Evolutionary conservation across 1,140 invertebrate species (phyloP), one percentile per base, ranked within the genome.

Genomic region (Drosophila pallidifrons): DNA sequence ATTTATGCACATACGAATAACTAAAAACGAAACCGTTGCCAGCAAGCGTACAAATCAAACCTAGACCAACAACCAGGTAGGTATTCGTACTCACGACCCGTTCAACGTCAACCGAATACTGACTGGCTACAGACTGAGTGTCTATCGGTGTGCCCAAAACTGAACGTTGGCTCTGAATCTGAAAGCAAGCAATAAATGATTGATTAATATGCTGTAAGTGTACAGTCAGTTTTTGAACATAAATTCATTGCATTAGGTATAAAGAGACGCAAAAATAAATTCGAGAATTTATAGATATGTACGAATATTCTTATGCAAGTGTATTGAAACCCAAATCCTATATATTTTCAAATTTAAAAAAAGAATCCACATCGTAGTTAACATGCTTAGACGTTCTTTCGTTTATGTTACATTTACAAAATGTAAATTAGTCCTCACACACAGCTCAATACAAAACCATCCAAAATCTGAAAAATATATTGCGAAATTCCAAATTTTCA

Each of bases 141-240:
- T 35, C 54, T 49, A 41, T n/a, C 52, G 49, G 25, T 52, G 32
- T 57, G 65, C 51, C 72, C 43, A 57, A 41, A 58, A 43, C 49
- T 61, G 16, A 41, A 41, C 38, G 30, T 63, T 45, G 8, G 30
- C 8, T 57, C 64, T 66, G 8, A 38, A 16, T 57, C 64, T 66
- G 68, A 82, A 85, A 70, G 77, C 71, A 72, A 46, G 30, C 69
- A 58, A 64, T 60, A 78, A 71, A 74, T 15, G 49, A 72, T 64
- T 47, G 67, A 88, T 88, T 88, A 81, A 89, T 85, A 88, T 88
- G 71, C 83, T 38, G 30, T 25, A 61, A 67, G 55, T 75, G 81
- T 85, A 68, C 77, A 20, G 8, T 30, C 73, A 69, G 74, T 83
- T 75, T 68, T 78, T 54, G 65, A 43, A 45, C 55, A 43, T 58